Evolutionary conservation across 1,140 invertebrate species (phyloP).

Genomic region (Trichogramma pretiosum): DNA sequence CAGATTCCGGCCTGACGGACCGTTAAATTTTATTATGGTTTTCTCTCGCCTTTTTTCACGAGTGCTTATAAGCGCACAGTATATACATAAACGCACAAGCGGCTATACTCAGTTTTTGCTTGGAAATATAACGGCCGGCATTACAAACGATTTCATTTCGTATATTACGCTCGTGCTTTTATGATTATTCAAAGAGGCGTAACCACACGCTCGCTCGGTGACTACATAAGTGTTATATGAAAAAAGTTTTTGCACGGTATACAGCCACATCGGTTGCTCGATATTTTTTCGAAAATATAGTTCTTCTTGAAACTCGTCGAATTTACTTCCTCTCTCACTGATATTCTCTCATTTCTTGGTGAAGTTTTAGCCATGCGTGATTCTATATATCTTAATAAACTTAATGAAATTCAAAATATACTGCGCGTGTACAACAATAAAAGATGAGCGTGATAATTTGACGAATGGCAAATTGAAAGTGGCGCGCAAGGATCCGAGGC

Average conservation of each 20-base stretch:
- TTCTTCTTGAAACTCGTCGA: neutral
- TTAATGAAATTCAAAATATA: too few relatives aligned
- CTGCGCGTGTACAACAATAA: too few relatives aligned
- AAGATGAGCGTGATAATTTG: neutral
- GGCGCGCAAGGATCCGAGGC: conserved; percentile 36
- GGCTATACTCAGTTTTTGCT: too few relatives aligned
- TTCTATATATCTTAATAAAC: too few relatives aligned
- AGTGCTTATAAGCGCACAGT: neutral
- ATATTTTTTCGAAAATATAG: neutral
- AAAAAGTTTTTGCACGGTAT: neutral
- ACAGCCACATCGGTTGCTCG: neutral
- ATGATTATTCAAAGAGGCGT: conserved; percentile 10
- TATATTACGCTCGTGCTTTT: conserved; percentile 9
- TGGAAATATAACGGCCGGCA: conserved; percentile 11
- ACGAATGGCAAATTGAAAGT: conserved; percentile 4
- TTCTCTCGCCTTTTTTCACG: conserved; percentile 19
- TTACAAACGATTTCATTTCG: conserved; percentile 15
- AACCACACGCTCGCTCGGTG: neutral
- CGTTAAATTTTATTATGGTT: conserved; percentile 42
- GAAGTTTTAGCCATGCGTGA: too few relatives aligned
- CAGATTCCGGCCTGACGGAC: conserved; percentile 31
- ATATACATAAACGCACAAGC: too few relatives aligned
- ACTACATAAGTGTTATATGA: too few relatives aligned
- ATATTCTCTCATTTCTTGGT: too few relatives aligned
- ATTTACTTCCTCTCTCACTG: neutral